Evolutionary conservation across 2,797 vertebrate species (phyloP).

Genomic region (Girardinus metallicus): DNA sequence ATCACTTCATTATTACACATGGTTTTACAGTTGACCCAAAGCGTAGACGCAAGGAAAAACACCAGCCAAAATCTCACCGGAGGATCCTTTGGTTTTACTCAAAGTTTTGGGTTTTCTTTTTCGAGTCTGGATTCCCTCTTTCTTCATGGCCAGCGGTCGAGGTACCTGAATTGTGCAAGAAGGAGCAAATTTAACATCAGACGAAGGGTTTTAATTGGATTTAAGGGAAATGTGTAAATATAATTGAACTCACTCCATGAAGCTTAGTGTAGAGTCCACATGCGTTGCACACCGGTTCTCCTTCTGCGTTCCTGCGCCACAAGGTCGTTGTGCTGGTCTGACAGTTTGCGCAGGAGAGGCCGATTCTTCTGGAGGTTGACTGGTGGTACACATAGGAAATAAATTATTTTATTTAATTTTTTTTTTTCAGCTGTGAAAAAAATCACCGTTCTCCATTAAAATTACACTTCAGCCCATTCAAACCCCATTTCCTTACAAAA

Average conservation of each 20-base stretch:
- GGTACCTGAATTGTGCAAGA: conserved; percentile 84
- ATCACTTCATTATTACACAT: background rate
- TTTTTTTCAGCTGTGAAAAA: background rate
- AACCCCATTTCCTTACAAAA: conserved; percentile 58
- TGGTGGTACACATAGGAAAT: conserved; percentile 53
- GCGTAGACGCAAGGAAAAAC: background rate
- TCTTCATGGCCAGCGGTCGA: conserved; percentile 98
- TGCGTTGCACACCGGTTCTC: conserved; percentile 97
- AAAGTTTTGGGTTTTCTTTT: conserved; percentile 98
- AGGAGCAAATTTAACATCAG: background rate
- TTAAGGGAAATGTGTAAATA: background rate
- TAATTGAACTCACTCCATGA: conserved; percentile 86
- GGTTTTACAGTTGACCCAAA: background rate
- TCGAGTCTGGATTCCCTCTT: conserved; percentile 98
- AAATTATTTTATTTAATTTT: background rate
- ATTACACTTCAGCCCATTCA: conserved; percentile 37
- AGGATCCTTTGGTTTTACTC: conserved; percentile 93
- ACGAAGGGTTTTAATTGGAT: background rate
- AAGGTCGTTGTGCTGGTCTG: conserved; percentile 97
- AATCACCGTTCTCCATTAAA: background rate
- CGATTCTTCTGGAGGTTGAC: conserved; percentile 95
- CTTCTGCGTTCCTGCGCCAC: conserved; percentile 98
- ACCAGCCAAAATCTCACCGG: conserved; percentile 75
- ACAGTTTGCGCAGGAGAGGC: conserved; percentile 97
- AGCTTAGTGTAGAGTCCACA: conserved; percentile 98